A percentile compares a stretch with the other conserved stretches of the same genome.
These are phyloP conservation scores for Camelus bactrianus DNA, from an alignment of 2,113 vertebrate genomes.

Conservation along the genomic window DNA sequence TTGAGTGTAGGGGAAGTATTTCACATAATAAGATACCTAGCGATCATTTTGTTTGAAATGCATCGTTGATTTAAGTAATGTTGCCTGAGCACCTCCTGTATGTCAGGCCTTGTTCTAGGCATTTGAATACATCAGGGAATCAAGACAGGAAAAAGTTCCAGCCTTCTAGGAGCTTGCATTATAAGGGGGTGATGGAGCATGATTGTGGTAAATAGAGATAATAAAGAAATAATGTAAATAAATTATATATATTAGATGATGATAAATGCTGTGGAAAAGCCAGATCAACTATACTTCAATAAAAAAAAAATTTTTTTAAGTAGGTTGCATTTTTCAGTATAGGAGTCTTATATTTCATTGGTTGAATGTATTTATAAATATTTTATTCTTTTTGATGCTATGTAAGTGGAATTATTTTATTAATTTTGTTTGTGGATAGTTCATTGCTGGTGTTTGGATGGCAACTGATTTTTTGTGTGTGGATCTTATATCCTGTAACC, in stretches of 20 bases:
- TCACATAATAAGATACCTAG: background rate
- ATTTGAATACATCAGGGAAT: background rate
- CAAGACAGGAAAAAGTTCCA: background rate
- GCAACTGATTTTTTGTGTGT: too few relatives aligned
- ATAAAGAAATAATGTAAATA: background rate
- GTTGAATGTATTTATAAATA: too few relatives aligned
- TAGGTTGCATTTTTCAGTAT: too few relatives aligned
- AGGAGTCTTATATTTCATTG: too few relatives aligned
- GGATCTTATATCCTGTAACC: too few relatives aligned
- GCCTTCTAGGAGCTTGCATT: background rate
- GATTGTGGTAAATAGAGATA: background rate
- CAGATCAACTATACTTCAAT: too few relatives aligned
- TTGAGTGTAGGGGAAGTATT: background rate
- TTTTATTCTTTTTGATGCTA: too few relatives aligned
- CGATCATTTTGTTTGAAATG: background rate
- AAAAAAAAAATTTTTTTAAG: too few relatives aligned
- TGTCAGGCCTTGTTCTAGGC: background rate
- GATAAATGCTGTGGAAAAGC: background rate
- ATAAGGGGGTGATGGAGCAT: too few relatives aligned
- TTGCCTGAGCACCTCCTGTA: background rate
- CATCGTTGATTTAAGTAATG: background rate
- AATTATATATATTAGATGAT: background rate
- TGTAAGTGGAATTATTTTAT: too few relatives aligned
- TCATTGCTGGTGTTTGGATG: too few relatives aligned
- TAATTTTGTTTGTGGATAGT: too few relatives aligned